Conservation (phyloP, 37 sponge, comb jelly and placozoan species). For the Ephydatia muelleri region DNA sequence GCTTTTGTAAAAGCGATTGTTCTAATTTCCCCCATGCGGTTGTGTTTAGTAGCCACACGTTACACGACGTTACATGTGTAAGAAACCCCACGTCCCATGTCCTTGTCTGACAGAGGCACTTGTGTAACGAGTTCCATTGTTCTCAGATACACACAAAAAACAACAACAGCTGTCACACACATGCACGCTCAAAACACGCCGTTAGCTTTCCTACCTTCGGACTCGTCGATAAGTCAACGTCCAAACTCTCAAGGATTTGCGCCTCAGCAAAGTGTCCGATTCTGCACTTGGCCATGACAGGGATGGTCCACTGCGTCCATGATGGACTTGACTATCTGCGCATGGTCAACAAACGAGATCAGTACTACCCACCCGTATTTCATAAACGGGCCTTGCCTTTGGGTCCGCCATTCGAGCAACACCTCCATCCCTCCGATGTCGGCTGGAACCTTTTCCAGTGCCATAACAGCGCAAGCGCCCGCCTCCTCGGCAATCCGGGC, state of each 20-base stretch:
- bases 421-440: slow-evolving; percentile 84
- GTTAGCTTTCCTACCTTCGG: slow-evolving; percentile 58
- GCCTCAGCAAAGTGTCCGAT: slow-evolving; percentile 90
- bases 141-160: no score
- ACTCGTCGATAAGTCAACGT: slow-evolving; percentile 83
- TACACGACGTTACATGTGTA: background rate
- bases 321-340: slow-evolving; percentile 68
- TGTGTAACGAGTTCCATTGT: background rate
- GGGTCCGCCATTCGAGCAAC: slow-evolving; percentile 83
- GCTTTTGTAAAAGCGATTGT: background rate
- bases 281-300: slow-evolving; percentile 88
- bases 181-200: background rate
- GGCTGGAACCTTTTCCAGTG: slow-evolving; percentile 79
- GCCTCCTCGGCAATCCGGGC: slow-evolving; percentile 82
- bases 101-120: background rate
- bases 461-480: slow-evolving; percentile 87
- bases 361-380: background rate
- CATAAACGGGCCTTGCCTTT: slow-evolving; percentile 30
- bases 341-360: background rate
- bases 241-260: slow-evolving; percentile 73
- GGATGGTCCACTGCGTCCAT: slow-evolving; percentile 75
- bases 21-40: background rate
- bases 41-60: no score
- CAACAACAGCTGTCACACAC: no score
- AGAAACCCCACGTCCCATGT: background rate